Evolutionary conservation across 30 jellyfish, hydroid and myxozoan genomes (phyloP).

Genomic region (Kudoa iwatai): DNA sequence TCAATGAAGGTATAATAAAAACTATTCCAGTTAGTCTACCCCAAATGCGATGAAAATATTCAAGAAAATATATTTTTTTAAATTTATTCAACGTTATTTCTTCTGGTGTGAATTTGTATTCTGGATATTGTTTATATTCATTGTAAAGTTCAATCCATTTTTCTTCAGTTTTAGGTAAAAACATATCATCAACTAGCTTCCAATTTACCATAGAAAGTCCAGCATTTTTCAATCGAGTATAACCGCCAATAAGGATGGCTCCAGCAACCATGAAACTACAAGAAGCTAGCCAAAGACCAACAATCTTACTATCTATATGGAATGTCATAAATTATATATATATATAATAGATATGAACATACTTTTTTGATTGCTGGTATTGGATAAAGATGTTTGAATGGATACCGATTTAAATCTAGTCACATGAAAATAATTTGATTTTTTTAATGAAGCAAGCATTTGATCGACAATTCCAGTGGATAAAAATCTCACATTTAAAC

Average conservation of each 20-base stretch:
- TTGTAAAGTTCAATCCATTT: slow-evolving; percentile 35
- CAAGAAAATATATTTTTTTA: slow-evolving; percentile 32
- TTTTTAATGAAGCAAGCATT: too few relatives aligned
- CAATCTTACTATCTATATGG: too few relatives aligned
- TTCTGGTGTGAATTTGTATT: slow-evolving; percentile 14
- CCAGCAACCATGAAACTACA: slow-evolving; percentile 57
- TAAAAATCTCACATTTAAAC: too few relatives aligned
- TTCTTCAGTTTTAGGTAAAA: slow-evolving; percentile 23
- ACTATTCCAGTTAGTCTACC: slow-evolving; percentile 31
- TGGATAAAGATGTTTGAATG: too few relatives aligned
- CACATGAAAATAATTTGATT: too few relatives aligned
- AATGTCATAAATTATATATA: too few relatives aligned
- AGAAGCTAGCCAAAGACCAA: slow-evolving; percentile 49
- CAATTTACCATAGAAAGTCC: slow-evolving; percentile 60
- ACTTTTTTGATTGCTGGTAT: too few relatives aligned
- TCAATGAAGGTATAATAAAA: slow-evolving; percentile 21
- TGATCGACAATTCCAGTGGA: too few relatives aligned
- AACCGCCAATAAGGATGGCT: slow-evolving; percentile 36
- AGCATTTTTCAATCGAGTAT: slow-evolving; percentile 38
- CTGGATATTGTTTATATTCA: slow-evolving; percentile 22
- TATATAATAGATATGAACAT: too few relatives aligned
- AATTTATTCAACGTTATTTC: slow-evolving; percentile 30
- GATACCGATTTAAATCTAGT: too few relatives aligned
- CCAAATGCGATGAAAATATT: slow-evolving; percentile 43
- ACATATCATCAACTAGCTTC: slow-evolving; percentile 31